These are phyloP conservation scores for Xestia ashworthii DNA, from an alignment of 2,888 invertebrate species.

Conservation along the genomic window DNA sequence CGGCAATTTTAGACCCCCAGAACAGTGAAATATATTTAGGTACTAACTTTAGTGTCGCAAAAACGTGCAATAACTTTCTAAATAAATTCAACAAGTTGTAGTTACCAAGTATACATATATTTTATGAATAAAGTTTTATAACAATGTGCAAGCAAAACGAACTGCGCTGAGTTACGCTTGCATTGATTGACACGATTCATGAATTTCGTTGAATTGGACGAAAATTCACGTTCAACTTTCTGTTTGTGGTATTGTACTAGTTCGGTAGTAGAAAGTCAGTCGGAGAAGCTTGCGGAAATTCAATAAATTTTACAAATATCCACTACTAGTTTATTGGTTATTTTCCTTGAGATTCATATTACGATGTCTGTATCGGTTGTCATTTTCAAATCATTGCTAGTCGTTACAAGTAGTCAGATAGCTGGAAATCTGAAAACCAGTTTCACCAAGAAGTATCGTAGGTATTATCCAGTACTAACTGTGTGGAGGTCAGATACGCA, in stretches of 20 bases:
- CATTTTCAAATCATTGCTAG: neutral
- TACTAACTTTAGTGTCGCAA: neutral
- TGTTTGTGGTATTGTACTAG: neutral
- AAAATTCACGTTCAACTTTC: neutral
- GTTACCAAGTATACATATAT: constrained; percentile 2
- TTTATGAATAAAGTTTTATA: constrained; percentile 3
- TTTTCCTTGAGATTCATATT: neutral
- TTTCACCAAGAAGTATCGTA: neutral
- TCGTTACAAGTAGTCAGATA: neutral
- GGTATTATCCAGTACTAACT: neutral
- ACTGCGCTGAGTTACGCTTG: neutral
- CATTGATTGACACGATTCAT: constrained; percentile 17
- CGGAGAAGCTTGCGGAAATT: neutral
- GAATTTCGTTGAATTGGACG: neutral
- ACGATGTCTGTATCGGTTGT: neutral
- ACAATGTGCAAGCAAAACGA: neutral
- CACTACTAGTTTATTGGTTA: neutral
- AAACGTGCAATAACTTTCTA: constrained; percentile 6
- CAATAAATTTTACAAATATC: neutral
- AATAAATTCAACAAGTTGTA: constrained; percentile 52
- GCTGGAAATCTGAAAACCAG: neutral
- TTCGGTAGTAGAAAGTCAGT: neutral
- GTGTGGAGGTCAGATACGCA: neutral
- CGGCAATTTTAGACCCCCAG: too few relatives aligned
- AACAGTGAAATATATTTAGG: neutral